Evolutionary conservation across 92 coral and sea anemone genomes (phyloP).

Genomic region (Umimayanthus kanabou): DNA sequence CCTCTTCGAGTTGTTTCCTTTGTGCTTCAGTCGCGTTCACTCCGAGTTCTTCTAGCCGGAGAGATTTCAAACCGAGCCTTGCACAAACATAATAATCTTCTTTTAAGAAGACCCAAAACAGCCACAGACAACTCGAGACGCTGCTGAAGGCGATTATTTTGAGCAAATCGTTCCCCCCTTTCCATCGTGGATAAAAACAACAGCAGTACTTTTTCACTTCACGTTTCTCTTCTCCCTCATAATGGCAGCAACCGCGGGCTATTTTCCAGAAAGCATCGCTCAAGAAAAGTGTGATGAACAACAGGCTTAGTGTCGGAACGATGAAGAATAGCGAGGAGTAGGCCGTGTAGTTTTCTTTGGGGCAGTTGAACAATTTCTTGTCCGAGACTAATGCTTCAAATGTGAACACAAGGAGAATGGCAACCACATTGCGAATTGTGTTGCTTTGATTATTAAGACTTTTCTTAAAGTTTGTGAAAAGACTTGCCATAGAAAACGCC

Average conservation of each 20-base stretch:
- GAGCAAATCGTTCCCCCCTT: slow-evolving; percentile 59
- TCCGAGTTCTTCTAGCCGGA: no score
- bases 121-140: slow-evolving; percentile 69
- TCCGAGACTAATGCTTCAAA: slow-evolving; percentile 72
- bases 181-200: slow-evolving; percentile 78
- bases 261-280: slow-evolving; percentile 64
- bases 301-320: slow-evolving; percentile 62
- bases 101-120: slow-evolving; percentile 78
- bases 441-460: no score
- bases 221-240: slow-evolving; percentile 43
- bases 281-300: slow-evolving; percentile 60
- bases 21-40: no score
- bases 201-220: slow-evolving; percentile 52
- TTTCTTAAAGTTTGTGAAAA: slow-evolving; percentile 57
- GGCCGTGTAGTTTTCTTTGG: background rate
- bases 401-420: no score
- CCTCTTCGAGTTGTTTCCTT: no score
- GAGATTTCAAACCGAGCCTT: no score
- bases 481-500: slow-evolving; percentile 54
- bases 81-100: slow-evolving; percentile 70
- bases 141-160: slow-evolving; percentile 52
- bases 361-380: slow-evolving; percentile 25
- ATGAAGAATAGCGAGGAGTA: slow-evolving; percentile 71
- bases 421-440: no score
- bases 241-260: no score